Conservation (phyloP, 2,888 invertebrate species). For the Drosophila mercatorum region DNA sequence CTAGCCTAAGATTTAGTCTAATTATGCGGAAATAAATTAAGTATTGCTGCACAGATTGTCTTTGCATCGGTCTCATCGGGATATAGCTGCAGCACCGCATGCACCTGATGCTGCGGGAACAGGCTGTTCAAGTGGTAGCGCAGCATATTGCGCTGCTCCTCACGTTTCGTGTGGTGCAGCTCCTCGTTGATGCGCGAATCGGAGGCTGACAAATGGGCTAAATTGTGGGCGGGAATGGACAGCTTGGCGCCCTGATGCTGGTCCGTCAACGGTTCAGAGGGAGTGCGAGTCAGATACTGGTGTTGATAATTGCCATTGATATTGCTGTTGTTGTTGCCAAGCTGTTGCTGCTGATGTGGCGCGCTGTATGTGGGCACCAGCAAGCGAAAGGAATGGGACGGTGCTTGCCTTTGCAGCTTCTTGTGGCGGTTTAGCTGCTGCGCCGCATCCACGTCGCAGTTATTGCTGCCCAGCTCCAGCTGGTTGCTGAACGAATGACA, state of each 20-base stretch:
- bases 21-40: slow-evolving; percentile 89
- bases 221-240: slow-evolving; percentile 61
- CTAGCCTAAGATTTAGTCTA: slow-evolving; percentile 73
- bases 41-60: slow-evolving; percentile 93
- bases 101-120: slow-evolving; percentile 96
- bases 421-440: slow-evolving; percentile 67
- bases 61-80: slow-evolving; percentile 96
- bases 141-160: slow-evolving; percentile 90
- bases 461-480: slow-evolving; percentile 51
- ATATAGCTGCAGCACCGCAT: slow-evolving; percentile 93
- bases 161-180: slow-evolving; percentile 59
- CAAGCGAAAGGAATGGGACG: slow-evolving; percentile 54
- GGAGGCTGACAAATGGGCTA: slow-evolving; percentile 67
- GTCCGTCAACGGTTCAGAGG: slow-evolving; percentile 68
- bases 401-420: slow-evolving; percentile 66
- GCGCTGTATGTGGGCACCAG: slow-evolving; percentile 60
- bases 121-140: slow-evolving; percentile 96
- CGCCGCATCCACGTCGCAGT: slow-evolving; percentile 48
- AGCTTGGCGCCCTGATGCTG: slow-evolving; percentile 48
- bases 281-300: slow-evolving; percentile 72
- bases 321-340: slow-evolving; percentile 14
- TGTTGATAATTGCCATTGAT: slow-evolving; percentile 47
- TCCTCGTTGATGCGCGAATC: slow-evolving; percentile 71
- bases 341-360: slow-evolving; percentile 24
- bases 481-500: slow-evolving; percentile 63